Evolutionary conservation across 2,888 invertebrate genomes (phyloP), one percentile per base, ranked within the genome.

Genomic region (Opisthograptis luteolata): DNA sequence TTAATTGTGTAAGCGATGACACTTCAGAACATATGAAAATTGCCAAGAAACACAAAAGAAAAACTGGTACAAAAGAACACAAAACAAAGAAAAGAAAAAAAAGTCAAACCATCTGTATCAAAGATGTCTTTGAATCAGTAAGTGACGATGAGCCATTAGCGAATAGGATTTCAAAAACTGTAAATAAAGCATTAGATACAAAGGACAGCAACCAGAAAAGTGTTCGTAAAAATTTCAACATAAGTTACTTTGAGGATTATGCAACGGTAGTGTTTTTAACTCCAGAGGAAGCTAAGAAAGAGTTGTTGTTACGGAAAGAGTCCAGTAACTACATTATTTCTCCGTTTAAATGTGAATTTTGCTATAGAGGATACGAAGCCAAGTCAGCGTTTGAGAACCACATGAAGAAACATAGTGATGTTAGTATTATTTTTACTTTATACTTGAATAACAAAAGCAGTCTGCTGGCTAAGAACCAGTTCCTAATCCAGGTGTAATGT

Each of bases 341-440:
- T 7, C 56, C 58, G 0, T 75, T 60, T 17, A 78, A 76, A 52
- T 78, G 77, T 61, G 63, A 69, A n/a, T 51, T 70, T 20, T 78
- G 77, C 22, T 78, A 57, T 28, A 67, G 71, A 59, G 78, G 75
- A 0, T 78, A 60, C 58, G 70, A 68, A 50, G 59, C 55, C 1
- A 61, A 70, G 35, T 15, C 47, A 3, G 63, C 77, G 9, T 77
- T 60, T 60, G 66, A 73, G 0, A 76, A 76, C 56, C 78, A 77
- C 49, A 64, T 61, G 59, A 74, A 72, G 19, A 76, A 68, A 53
- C 77, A 77, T 55, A 70, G 64, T 44, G 14, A 36, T 45, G 78
- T 77, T 54, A 66, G 74, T 44, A 30, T 4, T 13, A 12, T n/a
- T 15, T n/a, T n/a, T n/a, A n/a, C n/a, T n/a, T n/a, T n/a, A n/a